Evolutionary conservation across 2,797 vertebrate genomes (phyloP).

Genomic region (Labroides dimidiatus): DNA sequence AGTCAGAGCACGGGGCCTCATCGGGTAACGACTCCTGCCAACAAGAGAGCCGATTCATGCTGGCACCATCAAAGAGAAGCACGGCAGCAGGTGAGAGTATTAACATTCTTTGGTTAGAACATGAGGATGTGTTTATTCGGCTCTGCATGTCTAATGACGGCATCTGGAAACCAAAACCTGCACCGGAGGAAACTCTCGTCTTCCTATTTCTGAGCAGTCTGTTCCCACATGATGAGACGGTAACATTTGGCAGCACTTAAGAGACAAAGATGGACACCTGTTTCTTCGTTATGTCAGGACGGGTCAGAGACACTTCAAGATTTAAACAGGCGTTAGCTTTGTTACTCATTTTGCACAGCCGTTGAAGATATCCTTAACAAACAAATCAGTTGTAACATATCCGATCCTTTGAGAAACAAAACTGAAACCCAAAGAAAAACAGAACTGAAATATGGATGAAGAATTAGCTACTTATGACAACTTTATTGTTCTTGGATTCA

Average conservation of each 20-base stretch:
- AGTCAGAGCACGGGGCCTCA: conserved; percentile 40
- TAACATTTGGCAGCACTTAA: conserved; percentile 68
- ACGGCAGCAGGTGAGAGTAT: conserved; percentile 74
- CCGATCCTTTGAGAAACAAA: no score
- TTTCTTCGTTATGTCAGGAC: conserved; percentile 57
- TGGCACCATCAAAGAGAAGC: conserved; percentile 74
- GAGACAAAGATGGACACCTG: conserved; percentile 47
- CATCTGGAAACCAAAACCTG: conserved; percentile 67
- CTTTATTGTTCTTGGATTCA: no score
- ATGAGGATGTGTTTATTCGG: conserved; percentile 70
- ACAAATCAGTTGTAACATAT: no score
- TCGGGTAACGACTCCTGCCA: conserved; percentile 64
- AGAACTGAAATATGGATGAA: no score
- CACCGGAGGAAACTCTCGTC: conserved; percentile 25
- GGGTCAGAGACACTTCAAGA: conserved; percentile 23
- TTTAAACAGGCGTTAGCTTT: conserved; percentile 23
- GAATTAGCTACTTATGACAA: no score
- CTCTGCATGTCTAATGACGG: conserved; percentile 60
- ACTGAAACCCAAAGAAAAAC: no score
- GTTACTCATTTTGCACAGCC: no score
- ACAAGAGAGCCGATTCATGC: conserved; percentile 59
- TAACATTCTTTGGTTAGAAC: conserved; percentile 70
- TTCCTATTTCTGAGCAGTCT: conserved; percentile 43
- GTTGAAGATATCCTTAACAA: no score
- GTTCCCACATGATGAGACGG: conserved; percentile 47